These are phyloP conservation scores for Lichenostomus cassidix DNA, from an alignment of 2,113 vertebrate species.

Conservation along the genomic window DNA sequence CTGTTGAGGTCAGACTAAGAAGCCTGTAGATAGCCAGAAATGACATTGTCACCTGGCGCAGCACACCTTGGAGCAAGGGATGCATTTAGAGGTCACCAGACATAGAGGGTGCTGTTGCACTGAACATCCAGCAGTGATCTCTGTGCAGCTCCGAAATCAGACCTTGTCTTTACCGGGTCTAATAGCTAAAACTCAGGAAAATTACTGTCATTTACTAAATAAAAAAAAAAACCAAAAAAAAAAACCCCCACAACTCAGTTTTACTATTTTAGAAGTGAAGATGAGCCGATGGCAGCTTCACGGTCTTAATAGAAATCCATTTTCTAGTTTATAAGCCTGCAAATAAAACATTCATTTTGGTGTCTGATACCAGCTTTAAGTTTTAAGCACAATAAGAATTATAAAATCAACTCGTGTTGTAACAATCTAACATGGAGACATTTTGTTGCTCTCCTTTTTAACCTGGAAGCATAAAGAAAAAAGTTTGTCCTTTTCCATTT, in stretches of 20 bases:
- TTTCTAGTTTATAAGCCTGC: not conserved
- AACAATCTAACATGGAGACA: not conserved
- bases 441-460: not conserved
- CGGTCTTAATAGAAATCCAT: not conserved
- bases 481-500: not conserved
- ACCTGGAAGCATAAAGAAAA: not conserved
- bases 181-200: not conserved
- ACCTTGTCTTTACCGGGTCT: not conserved
- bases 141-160: fast-evolving
- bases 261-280: not conserved
- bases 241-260: not conserved
- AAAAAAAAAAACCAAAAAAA: not conserved
- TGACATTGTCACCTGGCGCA: not conserved
- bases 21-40: not conserved
- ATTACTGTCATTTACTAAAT: not conserved
- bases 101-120: slow-evolving; percentile 54
- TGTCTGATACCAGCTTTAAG: not conserved
- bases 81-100: not conserved
- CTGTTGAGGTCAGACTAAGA: not conserved
- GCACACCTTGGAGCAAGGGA: not conserved
- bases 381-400: not conserved
- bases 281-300: not conserved
- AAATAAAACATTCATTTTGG: not conserved
- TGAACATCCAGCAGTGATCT: not conserved
- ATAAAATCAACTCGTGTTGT: not conserved